Evolutionary conservation across 2,888 invertebrate genomes (phyloP).

Genomic region (Epinotia bilunana): DNA sequence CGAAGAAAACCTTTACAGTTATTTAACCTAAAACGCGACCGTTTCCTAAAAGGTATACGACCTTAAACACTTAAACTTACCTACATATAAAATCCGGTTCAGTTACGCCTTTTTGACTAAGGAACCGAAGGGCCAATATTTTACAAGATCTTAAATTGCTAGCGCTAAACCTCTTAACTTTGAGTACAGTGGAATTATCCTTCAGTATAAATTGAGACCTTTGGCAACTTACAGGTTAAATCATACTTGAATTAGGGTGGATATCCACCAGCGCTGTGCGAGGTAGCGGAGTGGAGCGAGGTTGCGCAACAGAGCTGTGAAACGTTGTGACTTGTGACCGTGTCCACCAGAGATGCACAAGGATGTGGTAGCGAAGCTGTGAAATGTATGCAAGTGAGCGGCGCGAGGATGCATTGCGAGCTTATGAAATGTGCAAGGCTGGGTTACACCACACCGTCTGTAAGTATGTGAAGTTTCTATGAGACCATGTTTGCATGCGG

Average conservation of each 20-base stretch:
- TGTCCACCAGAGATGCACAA: no score
- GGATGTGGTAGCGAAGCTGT: no score
- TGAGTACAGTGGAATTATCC: not conserved
- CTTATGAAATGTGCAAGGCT: no score
- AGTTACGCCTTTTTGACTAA: not conserved
- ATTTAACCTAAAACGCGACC: conserved; percentile 18
- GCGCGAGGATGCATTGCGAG: no score
- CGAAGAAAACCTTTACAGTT: conserved; percentile 30
- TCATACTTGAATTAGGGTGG: conserved; percentile 6
- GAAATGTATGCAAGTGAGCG: no score
- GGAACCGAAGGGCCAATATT: conserved; percentile 33
- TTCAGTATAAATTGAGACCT: conserved; percentile 2
- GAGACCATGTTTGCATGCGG: no score
- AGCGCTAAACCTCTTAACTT: conserved; percentile 28
- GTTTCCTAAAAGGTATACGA: not conserved
- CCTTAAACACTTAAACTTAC: not conserved
- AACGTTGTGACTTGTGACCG: no score
- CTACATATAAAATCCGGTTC: not conserved
- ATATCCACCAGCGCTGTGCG: not conserved
- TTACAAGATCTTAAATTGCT: conserved; percentile 35
- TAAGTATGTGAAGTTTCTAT: no score
- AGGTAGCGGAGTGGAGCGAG: no score
- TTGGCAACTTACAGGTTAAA: not conserved
- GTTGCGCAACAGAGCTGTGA: no score
- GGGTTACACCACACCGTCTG: no score